A percentile compares a stretch with the other conserved stretches of the same genome.
These are phyloP conservation scores for Apotomis turbidana DNA, from an alignment of 2,888 invertebrate species.

Conservation along the genomic window DNA sequence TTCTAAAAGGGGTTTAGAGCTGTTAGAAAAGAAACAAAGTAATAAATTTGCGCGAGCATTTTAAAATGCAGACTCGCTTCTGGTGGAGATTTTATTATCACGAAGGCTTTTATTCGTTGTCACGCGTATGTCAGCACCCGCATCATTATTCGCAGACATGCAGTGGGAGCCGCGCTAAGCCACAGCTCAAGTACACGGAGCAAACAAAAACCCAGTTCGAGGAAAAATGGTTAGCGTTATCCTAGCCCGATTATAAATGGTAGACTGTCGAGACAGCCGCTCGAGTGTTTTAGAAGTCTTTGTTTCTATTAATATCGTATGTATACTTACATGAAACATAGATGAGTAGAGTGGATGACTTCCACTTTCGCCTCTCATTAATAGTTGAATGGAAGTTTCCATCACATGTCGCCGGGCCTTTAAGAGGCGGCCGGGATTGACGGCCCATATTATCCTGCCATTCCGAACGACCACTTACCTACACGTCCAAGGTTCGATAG, in stretches of 20 bases:
- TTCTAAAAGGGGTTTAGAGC: slow-evolving; percentile 20
- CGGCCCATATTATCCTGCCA: slow-evolving; percentile 41
- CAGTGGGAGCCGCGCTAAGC: slow-evolving; percentile 43
- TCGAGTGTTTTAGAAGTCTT: not conserved
- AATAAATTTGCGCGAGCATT: slow-evolving; percentile 16
- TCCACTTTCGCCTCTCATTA: slow-evolving; percentile 43
- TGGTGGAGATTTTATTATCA: slow-evolving; percentile 37
- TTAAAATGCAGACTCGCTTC: slow-evolving; percentile 35
- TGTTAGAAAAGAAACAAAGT: slow-evolving; percentile 20
- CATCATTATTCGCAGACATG: slow-evolving; percentile 78
- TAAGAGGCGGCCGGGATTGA: slow-evolving; percentile 38
- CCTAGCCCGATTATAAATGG: slow-evolving; percentile 15
- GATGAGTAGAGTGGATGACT: slow-evolving; percentile 34
- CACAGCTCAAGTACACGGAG: slow-evolving; percentile 21
- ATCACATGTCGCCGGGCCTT: slow-evolving; percentile 35
- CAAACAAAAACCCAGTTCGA: slow-evolving; percentile 24
- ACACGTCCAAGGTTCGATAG: slow-evolving; percentile 26
- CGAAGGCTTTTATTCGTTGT: slow-evolving; percentile 65
- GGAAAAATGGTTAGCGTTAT: slow-evolving; percentile 32
- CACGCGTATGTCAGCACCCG: slow-evolving; percentile 63
- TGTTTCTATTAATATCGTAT: not conserved
- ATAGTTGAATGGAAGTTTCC: slow-evolving; percentile 45
- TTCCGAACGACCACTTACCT: slow-evolving; percentile 31
- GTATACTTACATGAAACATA: slow-evolving; percentile 1
- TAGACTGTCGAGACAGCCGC: not conserved